Conservation (phyloP, 2,888 invertebrate species). For the Conistra vaccinii region DNA sequence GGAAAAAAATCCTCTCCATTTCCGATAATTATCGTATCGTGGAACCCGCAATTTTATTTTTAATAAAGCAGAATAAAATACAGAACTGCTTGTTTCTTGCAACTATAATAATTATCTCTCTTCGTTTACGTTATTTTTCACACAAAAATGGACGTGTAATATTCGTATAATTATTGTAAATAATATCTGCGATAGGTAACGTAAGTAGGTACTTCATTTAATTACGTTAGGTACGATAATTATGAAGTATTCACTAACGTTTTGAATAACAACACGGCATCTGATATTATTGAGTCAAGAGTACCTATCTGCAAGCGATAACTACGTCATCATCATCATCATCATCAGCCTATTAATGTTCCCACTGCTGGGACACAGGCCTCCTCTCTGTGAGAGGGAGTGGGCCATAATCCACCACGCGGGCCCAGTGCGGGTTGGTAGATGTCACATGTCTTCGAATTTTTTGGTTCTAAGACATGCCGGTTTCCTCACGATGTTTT, state of each 20-base stretch:
- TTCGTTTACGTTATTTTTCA: conserved; percentile 15
- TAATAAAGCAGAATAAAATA: conserved; percentile 23
- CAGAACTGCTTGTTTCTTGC: background rate
- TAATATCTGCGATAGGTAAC: conserved; percentile 16
- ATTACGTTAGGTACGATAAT: conserved; percentile 17
- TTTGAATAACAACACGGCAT: conserved; percentile 8
- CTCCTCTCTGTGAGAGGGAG: too few species aligned
- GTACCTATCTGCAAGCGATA: background rate
- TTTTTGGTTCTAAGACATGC: too few species aligned
- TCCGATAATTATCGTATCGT: conserved; percentile 34
- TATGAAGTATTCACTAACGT: conserved; percentile 22
- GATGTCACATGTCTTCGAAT: too few species aligned
- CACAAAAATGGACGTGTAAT: background rate
- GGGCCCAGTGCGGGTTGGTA: too few species aligned
- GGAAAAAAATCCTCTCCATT: conserved; percentile 2
- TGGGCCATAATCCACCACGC: too few species aligned
- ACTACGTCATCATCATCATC: too few species aligned
- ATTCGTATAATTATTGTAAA: conserved; percentile 12
- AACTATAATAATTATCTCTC: conserved; percentile 18
- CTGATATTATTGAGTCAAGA: background rate
- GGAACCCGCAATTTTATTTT: conserved; percentile 10
- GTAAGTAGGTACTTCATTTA: conserved; percentile 6
- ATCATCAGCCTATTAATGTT: too few species aligned
- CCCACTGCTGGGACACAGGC: too few species aligned
- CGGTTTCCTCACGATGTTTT: too few species aligned